phyloP scores from a whole-genome alignment of 2,797 vertebrate genomes.

The Novumbra hubbsi region DNA sequence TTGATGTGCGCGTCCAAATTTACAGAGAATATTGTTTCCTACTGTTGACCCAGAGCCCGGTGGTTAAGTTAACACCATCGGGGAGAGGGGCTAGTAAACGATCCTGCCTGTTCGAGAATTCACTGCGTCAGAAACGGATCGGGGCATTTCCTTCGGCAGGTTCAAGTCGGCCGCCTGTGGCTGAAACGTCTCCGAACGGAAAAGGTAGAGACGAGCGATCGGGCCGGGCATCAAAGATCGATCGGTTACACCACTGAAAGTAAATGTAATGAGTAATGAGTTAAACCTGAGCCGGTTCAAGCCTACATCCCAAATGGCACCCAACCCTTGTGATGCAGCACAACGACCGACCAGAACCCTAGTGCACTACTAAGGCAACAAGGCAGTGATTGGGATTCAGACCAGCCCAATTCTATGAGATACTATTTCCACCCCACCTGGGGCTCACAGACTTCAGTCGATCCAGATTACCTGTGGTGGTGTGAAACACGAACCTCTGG shows the following conservation, averaged over 20 bases:
- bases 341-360: neutral
- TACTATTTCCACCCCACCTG: constrained; percentile 22
- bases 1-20: neutral
- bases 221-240: constrained; percentile 3
- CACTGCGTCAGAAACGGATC: neutral
- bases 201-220: neutral
- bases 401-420: neutral
- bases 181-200: no score
- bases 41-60: neutral
- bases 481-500: neutral
- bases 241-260: constrained; percentile 4
- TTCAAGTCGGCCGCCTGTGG: neutral
- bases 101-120: neutral
- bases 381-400: neutral
- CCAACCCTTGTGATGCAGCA: neutral
- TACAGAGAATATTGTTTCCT: neutral
- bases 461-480: constrained; percentile 24
- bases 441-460: constrained; percentile 35
- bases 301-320: neutral
- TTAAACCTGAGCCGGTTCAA: constrained; percentile 1
- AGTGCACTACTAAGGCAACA: neutral
- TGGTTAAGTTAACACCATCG: neutral
- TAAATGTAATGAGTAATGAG: constrained; percentile 29
- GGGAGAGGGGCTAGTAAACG: neutral
- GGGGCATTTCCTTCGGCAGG: neutral